phyloP scores from a whole-genome alignment of 2,797 vertebrate species.

The Acestrorhynchus altus region DNA sequence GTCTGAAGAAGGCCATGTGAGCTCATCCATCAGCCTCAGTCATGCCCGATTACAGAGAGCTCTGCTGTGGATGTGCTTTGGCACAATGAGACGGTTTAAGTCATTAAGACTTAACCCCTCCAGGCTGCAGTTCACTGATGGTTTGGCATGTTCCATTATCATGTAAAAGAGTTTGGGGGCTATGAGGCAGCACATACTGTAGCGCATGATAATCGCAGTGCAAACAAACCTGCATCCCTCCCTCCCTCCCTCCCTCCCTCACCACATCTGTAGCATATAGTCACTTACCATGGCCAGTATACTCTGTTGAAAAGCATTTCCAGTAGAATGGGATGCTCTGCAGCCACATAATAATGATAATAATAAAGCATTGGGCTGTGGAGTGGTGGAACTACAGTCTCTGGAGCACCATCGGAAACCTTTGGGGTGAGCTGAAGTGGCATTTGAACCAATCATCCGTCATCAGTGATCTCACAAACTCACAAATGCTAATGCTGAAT shows the following conservation, averaged over 20 bases:
- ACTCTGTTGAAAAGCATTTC: not conserved
- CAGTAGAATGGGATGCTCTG: not conserved
- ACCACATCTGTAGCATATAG: not conserved
- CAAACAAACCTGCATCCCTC: constrained; percentile 20
- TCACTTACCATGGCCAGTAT: not conserved
- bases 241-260: not conserved
- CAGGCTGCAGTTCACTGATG: constrained; percentile 33
- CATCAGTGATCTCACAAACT: not conserved
- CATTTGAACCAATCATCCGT: not conserved
- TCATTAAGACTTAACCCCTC: constrained; percentile 35
- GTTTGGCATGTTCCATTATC: constrained; percentile 50
- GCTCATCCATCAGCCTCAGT: constrained; percentile 42
- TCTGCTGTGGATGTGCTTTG: constrained; percentile 21
- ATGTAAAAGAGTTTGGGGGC: constrained; percentile 46
- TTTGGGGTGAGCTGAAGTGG: not conserved
- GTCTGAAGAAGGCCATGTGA: constrained; percentile 10
- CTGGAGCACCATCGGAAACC: not conserved
- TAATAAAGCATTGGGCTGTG: too few species aligned
- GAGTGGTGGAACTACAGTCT: too few species aligned
- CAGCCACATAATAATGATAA: not conserved
- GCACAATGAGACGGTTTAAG: constrained; percentile 21
- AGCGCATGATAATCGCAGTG: constrained; percentile 22
- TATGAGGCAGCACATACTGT: constrained; percentile 27
- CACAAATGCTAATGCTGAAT: not conserved
- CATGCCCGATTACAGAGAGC: constrained; percentile 16